phyloP scores from a whole-genome alignment of 2,888 invertebrate species.

The Laothoe populi region DNA sequence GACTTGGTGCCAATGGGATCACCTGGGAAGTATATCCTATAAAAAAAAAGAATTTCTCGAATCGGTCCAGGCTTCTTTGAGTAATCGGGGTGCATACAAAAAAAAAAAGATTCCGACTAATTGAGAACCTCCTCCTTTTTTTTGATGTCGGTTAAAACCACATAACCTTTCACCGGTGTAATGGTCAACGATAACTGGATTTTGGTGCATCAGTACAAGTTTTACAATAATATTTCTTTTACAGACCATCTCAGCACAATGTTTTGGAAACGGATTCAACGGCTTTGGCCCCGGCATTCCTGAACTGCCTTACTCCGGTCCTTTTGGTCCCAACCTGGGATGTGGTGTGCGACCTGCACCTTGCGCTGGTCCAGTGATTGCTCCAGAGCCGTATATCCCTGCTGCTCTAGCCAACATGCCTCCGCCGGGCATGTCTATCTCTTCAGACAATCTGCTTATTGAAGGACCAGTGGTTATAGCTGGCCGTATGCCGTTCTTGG shows the following conservation, averaged over 20 bases:
- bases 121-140: too few species aligned
- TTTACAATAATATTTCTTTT: slow-evolving; percentile 23
- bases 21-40: too few species aligned
- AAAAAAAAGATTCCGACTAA: too few species aligned
- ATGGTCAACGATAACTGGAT: neutral
- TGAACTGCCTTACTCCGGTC: slow-evolving; percentile 5
- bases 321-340: slow-evolving; percentile 1
- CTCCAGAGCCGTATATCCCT: neutral
- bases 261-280: slow-evolving; percentile 31
- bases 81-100: too few species aligned
- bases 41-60: too few species aligned
- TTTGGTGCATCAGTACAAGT: neutral
- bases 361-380: slow-evolving; percentile 15
- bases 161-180: too few species aligned
- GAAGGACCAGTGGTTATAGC: slow-evolving; percentile 42
- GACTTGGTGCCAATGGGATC: too few species aligned
- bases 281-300: slow-evolving; percentile 7
- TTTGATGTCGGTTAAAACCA: too few species aligned
- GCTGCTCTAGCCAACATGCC: slow-evolving; percentile 21
- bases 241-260: slow-evolving; percentile 36
- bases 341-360: slow-evolving; percentile 12
- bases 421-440: slow-evolving; percentile 43
- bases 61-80: too few species aligned
- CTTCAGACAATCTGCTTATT: slow-evolving; percentile 45
- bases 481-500: slow-evolving; percentile 44